Conservation (phyloP, 2,797 vertebrate species). For the Pteropus rufus region DNA sequence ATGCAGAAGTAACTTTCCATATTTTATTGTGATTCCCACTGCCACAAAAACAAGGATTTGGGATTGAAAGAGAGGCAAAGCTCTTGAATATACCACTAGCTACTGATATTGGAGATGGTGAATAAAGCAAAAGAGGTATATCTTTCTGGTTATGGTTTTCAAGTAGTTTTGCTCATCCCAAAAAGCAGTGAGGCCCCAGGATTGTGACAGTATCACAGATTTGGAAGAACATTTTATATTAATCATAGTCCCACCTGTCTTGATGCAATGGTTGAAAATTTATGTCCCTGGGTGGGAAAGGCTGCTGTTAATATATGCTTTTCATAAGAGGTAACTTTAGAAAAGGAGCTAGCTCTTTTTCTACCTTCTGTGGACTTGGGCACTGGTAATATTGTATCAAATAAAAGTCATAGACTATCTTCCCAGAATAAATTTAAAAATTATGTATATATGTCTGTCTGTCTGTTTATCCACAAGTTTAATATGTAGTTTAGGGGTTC, state of each 20-base stretch:
- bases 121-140: neutral
- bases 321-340: neutral
- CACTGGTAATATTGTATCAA: neutral
- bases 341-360: neutral
- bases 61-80: neutral
- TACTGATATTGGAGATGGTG: neutral
- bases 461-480: neutral
- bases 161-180: neutral
- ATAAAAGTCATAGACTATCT: neutral
- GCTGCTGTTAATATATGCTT: neutral
- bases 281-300: neutral
- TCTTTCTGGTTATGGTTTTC: neutral
- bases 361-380: neutral
- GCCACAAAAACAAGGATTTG: neutral
- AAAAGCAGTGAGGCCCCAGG: neutral
- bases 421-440: neutral
- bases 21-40: neutral
- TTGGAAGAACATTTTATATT: constrained; percentile 2
- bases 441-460: neutral
- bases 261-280: neutral
- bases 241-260: neutral
- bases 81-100: neutral
- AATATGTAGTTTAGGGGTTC: neutral
- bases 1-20: neutral
- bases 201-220: neutral